phyloP scores from a whole-genome alignment of 2,113 vertebrate species.

The Nycticryphes semicollaris region DNA sequence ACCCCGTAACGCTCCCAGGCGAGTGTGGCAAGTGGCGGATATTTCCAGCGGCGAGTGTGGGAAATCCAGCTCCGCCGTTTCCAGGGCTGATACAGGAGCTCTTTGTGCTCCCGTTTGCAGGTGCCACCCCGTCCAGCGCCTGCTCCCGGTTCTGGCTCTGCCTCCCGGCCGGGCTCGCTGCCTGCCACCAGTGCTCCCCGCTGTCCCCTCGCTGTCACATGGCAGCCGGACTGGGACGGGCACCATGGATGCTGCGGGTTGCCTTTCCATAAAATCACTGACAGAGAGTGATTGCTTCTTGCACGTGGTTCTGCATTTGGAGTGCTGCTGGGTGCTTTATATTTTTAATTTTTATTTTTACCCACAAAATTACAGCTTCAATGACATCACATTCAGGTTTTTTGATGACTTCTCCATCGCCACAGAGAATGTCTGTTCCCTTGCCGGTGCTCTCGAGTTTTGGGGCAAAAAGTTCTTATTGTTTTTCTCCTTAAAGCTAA shows the following conservation, averaged over 20 bases:
- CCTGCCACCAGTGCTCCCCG: background rate
- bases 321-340: background rate
- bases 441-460: background rate
- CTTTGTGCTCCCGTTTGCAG: background rate
- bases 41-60: background rate
- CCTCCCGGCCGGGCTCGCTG: accelerated
- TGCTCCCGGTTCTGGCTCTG: accelerated
- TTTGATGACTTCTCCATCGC: background rate
- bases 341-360: too few relatives aligned
- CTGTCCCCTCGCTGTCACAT: accelerated
- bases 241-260: accelerated
- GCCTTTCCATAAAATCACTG: background rate
- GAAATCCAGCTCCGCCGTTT: accelerated
- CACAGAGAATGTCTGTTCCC: background rate
- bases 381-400: accelerated
- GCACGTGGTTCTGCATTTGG: accelerated
- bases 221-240: accelerated
- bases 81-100: background rate
- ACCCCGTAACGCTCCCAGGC: accelerated
- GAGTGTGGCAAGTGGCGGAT: accelerated
- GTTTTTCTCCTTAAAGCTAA: background rate
- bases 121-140: accelerated
- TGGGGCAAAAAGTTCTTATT: background rate
- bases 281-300: background rate
- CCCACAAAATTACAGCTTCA: background rate